Base-by-base conservation (phyloP, 2,888 invertebrate genomes). In the Oegoconia quadripuncta region DNA sequence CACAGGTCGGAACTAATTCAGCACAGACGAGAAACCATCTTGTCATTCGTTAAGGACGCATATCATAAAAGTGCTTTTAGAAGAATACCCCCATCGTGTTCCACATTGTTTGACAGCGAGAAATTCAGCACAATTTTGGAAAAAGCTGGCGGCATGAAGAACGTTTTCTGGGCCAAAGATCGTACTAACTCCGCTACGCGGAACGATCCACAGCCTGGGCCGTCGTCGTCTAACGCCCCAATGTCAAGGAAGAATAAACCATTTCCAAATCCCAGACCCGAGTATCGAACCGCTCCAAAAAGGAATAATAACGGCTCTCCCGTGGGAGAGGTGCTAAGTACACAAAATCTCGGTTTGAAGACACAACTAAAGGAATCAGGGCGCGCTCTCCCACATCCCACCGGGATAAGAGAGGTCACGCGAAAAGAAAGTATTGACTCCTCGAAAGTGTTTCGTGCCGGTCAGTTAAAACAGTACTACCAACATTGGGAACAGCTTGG, bases 381-480 rank as follows among this genome's bases (percentile, higher is more conserved):
- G 11, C 11, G n/a, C 17, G 2, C 16, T 7, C 25, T 23, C 9
- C 29, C 3, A 26, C 33, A 7, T 16, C 35, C 1, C 14, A 28
- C 3, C 22, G 18, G 14, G 25, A 32, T 18, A 37, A 22, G 11
- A 25, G 29, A 2, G 25, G 12, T 7, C 29, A 35, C 13, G 38
- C 30, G 14, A 25, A 26, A 18, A 23, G 25, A n/a, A 44, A 41
- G 35, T 36, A 38, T 22, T 50, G 46, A 50, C 48, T 41, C 37
- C 18, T 18, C n/a, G n/a, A n/a, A n/a, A n/a, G n/a, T n/a, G n/a
- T n/a, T n/a, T n/a, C 15, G 16, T n/a, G 50, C 43, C 1, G 46
- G 46, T 18, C 42, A 32, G 3, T 37, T 48, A 4, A 27, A 16
- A 2, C 22, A 37, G 2, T 48, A 29, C n/a, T 25, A 39, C 13